These are phyloP conservation scores for Xiphias gladius DNA, from an alignment of 2,113 vertebrate species.

Conservation along the genomic window DNA sequence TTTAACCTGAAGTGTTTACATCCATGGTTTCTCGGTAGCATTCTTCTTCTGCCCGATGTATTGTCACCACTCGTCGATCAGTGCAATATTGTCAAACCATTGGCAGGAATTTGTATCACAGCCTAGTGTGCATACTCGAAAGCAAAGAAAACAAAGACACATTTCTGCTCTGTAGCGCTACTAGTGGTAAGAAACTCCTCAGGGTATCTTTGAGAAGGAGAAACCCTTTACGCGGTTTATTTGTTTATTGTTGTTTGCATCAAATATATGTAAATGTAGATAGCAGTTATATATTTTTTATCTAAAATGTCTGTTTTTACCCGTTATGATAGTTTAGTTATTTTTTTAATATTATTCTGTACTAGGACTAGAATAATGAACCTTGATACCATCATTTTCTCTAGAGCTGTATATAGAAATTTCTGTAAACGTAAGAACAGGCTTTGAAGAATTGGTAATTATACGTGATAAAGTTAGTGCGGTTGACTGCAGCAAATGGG, in stretches of 20 bases:
- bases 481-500: constrained; percentile 18
- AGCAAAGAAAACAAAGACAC: neutral
- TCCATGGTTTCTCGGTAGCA: neutral
- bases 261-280: neutral
- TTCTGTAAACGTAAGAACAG: neutral
- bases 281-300: neutral
- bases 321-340: too few species aligned
- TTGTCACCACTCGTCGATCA: neutral
- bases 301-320: too few species aligned
- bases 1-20: neutral
- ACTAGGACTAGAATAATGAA: neutral
- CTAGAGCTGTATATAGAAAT: neutral
- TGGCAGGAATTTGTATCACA: neutral
- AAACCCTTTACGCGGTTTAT: neutral
- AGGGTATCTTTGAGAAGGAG: neutral
- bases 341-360: neutral
- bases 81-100: neutral
- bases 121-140: neutral
- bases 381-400: neutral
- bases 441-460: constrained; percentile 4
- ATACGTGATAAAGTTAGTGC: neutral
- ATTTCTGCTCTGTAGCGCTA: neutral
- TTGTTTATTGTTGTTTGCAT: neutral
- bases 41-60: neutral
- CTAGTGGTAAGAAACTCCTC: too few species aligned